A percentile compares a stretch with the other conserved stretches of the same genome.
Evolutionary conservation across 2,113 vertebrate species (phyloP).

Genomic region (Crotalus tigris): DNA sequence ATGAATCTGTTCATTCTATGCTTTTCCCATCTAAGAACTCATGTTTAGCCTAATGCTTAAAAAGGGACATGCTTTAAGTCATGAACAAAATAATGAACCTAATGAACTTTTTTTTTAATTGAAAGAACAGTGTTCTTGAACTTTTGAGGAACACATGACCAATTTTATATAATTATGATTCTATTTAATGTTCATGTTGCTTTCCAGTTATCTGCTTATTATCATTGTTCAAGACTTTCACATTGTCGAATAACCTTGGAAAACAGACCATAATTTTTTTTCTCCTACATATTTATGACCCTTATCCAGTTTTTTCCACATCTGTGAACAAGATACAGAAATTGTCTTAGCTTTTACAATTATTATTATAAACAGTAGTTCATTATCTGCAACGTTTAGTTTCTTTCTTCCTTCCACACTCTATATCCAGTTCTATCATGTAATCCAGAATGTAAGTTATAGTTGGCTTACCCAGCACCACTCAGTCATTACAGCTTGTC

Average conservation of each 20-base stretch:
- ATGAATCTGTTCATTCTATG: neutral
- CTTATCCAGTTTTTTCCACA: neutral
- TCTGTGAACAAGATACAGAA: neutral
- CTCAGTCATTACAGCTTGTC: neutral
- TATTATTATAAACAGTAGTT: neutral
- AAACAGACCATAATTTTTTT: neutral
- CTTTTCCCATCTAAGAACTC: neutral
- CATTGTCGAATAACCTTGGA: neutral
- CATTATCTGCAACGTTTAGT: neutral
- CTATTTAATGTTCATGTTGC: neutral
- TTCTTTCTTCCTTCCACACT: neutral
- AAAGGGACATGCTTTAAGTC: neutral
- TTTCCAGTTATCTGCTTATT: slow-evolving; percentile 16
- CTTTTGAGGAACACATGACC: neutral
- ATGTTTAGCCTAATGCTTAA: neutral
- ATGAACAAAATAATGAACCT: neutral
- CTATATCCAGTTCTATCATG: neutral
- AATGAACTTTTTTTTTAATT: neutral
- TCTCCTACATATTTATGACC: neutral
- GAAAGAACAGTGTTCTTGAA: neutral
- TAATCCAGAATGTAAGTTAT: neutral
- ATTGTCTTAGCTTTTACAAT: neutral
- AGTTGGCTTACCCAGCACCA: neutral
- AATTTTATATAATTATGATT: neutral
- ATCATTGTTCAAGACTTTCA: neutral